Evolutionary conservation across 2,113 vertebrate genomes (phyloP).

Genomic region (Merops nubicus): DNA sequence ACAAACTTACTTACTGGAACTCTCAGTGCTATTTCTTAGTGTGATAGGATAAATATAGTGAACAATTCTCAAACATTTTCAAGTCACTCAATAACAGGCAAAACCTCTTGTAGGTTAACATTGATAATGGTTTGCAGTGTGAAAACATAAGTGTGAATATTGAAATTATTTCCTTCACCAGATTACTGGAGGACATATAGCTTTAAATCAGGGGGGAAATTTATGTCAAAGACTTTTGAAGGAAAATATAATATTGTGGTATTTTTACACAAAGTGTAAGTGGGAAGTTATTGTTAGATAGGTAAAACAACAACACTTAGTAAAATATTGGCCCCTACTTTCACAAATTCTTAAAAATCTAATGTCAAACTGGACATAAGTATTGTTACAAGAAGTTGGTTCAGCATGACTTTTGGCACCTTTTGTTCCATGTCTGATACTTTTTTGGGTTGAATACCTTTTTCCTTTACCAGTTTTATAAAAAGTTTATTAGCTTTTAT

Average conservation of each 20-base stretch:
- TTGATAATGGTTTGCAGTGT: neutral
- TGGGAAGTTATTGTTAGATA: neutral
- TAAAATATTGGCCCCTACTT: neutral
- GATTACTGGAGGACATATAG: neutral
- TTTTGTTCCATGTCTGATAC: neutral
- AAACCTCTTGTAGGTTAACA: neutral
- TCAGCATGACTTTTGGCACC: conserved; percentile 19
- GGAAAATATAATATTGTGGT: neutral
- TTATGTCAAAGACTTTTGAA: neutral
- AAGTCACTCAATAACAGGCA: neutral
- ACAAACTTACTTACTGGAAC: neutral
- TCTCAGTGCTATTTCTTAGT: neutral
- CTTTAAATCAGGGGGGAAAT: neutral
- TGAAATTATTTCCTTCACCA: neutral
- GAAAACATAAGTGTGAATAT: neutral
- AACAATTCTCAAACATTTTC: neutral
- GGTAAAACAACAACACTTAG: neutral
- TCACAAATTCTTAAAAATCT: neutral
- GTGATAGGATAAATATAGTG: neutral
- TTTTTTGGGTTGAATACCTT: neutral
- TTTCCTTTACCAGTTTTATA: neutral
- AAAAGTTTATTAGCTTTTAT: conserved; percentile 44
- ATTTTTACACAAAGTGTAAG: neutral
- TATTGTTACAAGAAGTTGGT: neutral
- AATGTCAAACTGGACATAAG: neutral